phyloP scores from a whole-genome alignment of 1,140 invertebrate species.

The Ceratina australensis region DNA sequence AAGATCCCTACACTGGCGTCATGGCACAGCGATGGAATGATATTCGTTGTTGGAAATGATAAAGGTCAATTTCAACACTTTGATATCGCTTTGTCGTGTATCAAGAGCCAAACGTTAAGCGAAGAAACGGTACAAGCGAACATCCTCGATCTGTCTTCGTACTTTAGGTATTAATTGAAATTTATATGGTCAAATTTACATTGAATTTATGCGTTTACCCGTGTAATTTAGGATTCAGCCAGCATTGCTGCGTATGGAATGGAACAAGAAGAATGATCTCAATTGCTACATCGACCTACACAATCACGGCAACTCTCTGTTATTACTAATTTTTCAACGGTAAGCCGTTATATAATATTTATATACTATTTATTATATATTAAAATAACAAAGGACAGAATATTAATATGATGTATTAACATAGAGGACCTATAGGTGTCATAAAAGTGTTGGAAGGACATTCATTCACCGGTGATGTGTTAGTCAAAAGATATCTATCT shows the following conservation, averaged over 20 bases:
- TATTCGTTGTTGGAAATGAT: conserved; percentile 86
- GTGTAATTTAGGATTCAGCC: conserved; percentile 78
- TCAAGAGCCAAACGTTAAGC: conserved; percentile 84
- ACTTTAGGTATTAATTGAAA: conserved; percentile 81
- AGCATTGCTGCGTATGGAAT: conserved; percentile 80
- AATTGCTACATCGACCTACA: conserved; percentile 76
- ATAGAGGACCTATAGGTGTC: conserved; percentile 78
- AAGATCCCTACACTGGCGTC: conserved; percentile 85
- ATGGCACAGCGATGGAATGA: conserved; percentile 86
- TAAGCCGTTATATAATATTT: conserved; percentile 56
- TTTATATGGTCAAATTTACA: not conserved
- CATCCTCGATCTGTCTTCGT: conserved; percentile 85
- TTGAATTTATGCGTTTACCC: conserved; percentile 28
- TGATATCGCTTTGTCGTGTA: conserved; percentile 85
- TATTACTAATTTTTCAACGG: conserved; percentile 84
- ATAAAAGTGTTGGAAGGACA: conserved; percentile 77
- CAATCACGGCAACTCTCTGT: conserved; percentile 77
- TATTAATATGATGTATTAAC: conserved; percentile 40
- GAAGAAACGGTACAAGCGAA: conserved; percentile 84
- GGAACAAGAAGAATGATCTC: conserved; percentile 80
- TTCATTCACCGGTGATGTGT: conserved; percentile 79
- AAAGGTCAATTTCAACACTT: conserved; percentile 89
- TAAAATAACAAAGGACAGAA: not conserved
- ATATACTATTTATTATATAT: no score
- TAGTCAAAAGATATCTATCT: conserved; percentile 85